Evolutionary conservation across 2,113 vertebrate genomes (phyloP), one percentile per base, ranked within the genome.

Genomic region (Eulemur macaco): DNA sequence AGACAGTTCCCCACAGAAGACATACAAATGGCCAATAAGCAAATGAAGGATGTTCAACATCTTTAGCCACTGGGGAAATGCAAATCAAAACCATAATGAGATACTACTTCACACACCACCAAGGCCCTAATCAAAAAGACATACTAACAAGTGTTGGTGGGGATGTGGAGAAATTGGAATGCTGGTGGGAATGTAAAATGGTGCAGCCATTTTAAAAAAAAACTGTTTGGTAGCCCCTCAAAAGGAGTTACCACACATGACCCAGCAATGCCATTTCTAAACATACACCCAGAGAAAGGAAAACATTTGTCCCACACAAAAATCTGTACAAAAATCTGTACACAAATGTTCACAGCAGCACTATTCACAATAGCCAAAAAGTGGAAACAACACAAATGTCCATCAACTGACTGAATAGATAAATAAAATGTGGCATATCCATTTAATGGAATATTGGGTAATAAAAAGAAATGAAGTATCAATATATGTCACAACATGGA

Each of bases 1-100:
- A 66, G 34, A 87, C 3, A 52, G 21, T 90, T 88, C 45, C 84
- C 34, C 68, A 86, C n/a, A 91, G 21, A 54, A 91, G 50, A 82
- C 34, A 91, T 3, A 80, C 37, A 66, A 80, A 95, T 50, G 7
- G 10, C 34, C 42, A 47, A 93, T 21, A 86, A 74, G 54, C 52
- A 88, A 93, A 88, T 83, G 31, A 68, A 89, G 78, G 78, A 52
- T 39, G 29, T 3, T 76, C 37, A 93, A 86, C 45, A 54, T 58
- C n/a, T 94, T 82, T 68, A 86, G 39, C 68, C 50, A 86, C 37
- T 34, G 58, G 29, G 23, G 42, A 96, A 96, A 96, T 63, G 31
- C 17, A 91, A 91, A 86, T 60, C 56, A 87, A 93, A 96, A 84
- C 50, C 77, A 87, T 80, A 82, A 21, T 34, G 39, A 83, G 81